Conservation (phyloP, 1,140 invertebrate species). For the Ericerus pela region DNA sequence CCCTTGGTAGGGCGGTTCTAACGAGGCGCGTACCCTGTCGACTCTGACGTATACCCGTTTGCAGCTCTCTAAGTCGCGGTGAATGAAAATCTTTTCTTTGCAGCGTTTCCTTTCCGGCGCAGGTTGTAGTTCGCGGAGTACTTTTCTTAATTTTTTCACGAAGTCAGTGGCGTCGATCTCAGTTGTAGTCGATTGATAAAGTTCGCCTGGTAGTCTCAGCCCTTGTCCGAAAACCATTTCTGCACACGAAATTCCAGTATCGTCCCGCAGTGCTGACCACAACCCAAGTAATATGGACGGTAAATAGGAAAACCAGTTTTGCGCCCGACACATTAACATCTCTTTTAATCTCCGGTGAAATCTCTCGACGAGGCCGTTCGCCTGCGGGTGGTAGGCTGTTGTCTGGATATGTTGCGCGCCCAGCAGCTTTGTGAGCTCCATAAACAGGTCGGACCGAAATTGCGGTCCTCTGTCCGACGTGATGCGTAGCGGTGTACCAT, state of each 20-base stretch:
- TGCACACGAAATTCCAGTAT: slow-evolving; percentile 21
- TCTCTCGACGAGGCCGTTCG: slow-evolving; percentile 25
- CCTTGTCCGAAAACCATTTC: slow-evolving; percentile 18
- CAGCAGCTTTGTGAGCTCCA: not conserved
- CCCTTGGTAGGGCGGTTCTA: too few species aligned
- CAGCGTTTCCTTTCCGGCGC: too few species aligned
- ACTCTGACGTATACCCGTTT: too few species aligned
- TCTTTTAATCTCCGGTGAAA: slow-evolving; percentile 32
- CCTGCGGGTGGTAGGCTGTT: slow-evolving; percentile 28
- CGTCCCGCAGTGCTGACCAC: slow-evolving; percentile 14
- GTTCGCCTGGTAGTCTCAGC: not conserved
- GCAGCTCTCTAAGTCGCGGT: too few species aligned
- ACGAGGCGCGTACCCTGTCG: too few species aligned
- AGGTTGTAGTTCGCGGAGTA: too few species aligned
- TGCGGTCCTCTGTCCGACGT: slow-evolving; percentile 28
- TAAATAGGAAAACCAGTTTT: slow-evolving; percentile 20
- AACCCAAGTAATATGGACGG: slow-evolving; percentile 23
- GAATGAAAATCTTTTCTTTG: too few species aligned
- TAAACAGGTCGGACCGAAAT: slow-evolving; percentile 23
- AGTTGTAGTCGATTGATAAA: too few species aligned
- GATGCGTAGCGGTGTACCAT: slow-evolving; percentile 24
- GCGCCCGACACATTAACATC: slow-evolving; percentile 22
- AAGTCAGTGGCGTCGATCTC: too few species aligned
- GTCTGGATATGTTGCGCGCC: slow-evolving; percentile 20
- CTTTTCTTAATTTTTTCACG: too few species aligned